These are phyloP conservation scores for Nasonovia ribisnigri DNA, from an alignment of 2,888 invertebrate genomes.

Conservation along the genomic window DNA sequence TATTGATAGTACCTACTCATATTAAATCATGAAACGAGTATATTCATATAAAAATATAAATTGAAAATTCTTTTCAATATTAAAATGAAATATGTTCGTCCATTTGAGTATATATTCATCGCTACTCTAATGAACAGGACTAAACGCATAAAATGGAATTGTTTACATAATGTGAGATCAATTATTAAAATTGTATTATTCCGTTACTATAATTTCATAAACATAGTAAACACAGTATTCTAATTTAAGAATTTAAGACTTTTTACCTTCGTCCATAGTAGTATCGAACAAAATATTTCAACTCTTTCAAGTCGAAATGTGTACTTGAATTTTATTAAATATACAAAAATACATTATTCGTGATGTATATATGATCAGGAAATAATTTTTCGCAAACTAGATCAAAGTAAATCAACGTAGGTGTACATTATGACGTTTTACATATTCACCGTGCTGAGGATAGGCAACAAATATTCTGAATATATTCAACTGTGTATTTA, in stretches of 20 bases:
- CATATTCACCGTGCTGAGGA: slow-evolving; percentile 24
- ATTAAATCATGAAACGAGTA: slow-evolving; percentile 5
- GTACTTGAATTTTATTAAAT: not conserved
- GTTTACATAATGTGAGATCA: not conserved
- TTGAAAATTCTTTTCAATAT: slow-evolving; percentile 1
- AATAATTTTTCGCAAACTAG: slow-evolving; percentile 25
- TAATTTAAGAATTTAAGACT: not conserved
- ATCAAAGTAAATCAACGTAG: not conserved
- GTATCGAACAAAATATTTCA: not conserved
- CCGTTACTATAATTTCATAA: not conserved
- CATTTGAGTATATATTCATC: not conserved
- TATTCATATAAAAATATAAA: slow-evolving; percentile 26
- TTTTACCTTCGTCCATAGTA: not conserved
- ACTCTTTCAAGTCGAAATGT: not conserved
- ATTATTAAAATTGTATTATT: slow-evolving; percentile 8
- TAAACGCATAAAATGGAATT: not conserved
- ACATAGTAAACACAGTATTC: not conserved
- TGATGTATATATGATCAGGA: not conserved
- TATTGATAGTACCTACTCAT: not conserved
- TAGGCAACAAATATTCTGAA: slow-evolving; percentile 29
- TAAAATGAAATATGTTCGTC: slow-evolving; percentile 27
- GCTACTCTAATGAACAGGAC: not conserved
- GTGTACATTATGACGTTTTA: not conserved
- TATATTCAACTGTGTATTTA: slow-evolving; percentile 45
- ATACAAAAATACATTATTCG: not conserved